Percentiles rank a stretch among this genome's conserved stretches.
Conservation (phyloP, 2,797 vertebrate species). For the Chelonia mydas region DNA sequence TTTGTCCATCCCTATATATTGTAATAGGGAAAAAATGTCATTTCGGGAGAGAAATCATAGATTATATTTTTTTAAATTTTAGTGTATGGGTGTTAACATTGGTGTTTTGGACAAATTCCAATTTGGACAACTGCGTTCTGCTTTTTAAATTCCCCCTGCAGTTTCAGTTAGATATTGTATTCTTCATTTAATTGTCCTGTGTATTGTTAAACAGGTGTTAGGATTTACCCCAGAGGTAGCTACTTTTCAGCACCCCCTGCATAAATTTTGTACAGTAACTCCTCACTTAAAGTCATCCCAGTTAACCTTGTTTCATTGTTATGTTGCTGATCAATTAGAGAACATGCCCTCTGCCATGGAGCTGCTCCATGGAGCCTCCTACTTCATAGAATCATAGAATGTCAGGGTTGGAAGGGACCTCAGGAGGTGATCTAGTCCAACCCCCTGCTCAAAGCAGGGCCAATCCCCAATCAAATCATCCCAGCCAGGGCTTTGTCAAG, state of each 20-base stretch:
- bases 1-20: not conserved
- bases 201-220: not conserved
- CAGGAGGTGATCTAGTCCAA: no score
- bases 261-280: not conserved
- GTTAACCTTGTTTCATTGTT: no score
- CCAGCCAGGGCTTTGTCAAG: no score
- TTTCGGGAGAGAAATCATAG: not conserved
- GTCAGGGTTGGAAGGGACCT: no score
- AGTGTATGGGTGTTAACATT: not conserved
- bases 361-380: no score
- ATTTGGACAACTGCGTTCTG: not conserved
- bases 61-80: not conserved
- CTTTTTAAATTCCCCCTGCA: not conserved
- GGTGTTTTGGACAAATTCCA: not conserved
- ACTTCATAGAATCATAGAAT: no score
- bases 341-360: no score
- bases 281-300: no score
- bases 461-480: no score
- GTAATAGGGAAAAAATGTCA: not conserved
- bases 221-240: not conserved
- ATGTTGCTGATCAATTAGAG: no score
- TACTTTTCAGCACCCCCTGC: not conserved
- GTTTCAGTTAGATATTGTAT: not conserved
- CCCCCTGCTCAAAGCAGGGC: no score
- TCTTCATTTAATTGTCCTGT: not conserved